Percentiles rank a stretch among this genome's conserved stretches.
These are phyloP conservation scores for Entomobrya proxima DNA, from an alignment of 2,888 invertebrate genomes.

Conservation along the genomic window DNA sequence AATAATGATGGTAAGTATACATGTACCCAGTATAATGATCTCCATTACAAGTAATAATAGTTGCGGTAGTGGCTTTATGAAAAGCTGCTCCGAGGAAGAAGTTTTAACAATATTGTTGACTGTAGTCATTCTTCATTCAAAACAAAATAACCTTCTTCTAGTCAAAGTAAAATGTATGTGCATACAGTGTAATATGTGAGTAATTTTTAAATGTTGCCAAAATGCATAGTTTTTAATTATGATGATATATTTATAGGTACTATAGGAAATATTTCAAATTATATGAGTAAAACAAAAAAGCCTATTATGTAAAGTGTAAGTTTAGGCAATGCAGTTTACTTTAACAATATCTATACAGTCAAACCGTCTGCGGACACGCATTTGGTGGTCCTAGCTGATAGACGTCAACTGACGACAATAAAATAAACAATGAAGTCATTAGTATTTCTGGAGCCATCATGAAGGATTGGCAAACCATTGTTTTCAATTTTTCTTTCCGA, in stretches of 20 bases:
- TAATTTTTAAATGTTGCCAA: neutral
- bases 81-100: neutral
- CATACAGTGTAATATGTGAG: neutral
- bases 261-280: too few species aligned
- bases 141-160: constrained; percentile 42
- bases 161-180: neutral
- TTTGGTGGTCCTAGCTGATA: neutral
- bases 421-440: constrained; percentile 31
- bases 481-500: too few species aligned
- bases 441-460: too few species aligned
- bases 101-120: neutral
- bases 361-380: too few species aligned
- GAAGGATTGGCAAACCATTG: too few species aligned
- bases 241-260: too few species aligned
- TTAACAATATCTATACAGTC: too few species aligned
- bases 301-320: too few species aligned
- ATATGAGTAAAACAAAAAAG: too few species aligned
- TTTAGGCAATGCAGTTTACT: too few species aligned
- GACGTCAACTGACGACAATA: constrained; percentile 23
- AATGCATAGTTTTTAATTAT: too few species aligned
- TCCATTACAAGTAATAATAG: neutral
- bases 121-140: constrained; percentile 14
- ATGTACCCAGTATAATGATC: constrained; percentile 60
- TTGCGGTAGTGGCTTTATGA: neutral
- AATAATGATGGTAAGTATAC: constrained; percentile 13